These are phyloP conservation scores for Thelaira solivaga DNA, from an alignment of 2,888 invertebrate genomes.

Conservation along the genomic window DNA sequence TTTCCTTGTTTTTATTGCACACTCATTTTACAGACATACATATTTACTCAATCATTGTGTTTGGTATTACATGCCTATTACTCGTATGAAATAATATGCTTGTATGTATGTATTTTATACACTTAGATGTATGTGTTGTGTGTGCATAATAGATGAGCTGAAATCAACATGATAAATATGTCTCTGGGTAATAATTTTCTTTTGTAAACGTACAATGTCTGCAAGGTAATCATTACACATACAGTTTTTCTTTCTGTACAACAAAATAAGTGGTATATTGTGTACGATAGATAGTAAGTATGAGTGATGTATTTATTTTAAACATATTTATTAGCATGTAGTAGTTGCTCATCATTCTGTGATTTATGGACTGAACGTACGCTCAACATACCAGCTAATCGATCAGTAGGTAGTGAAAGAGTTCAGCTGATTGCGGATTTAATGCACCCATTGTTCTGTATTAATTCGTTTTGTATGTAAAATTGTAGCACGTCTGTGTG, in stretches of 20 bases:
- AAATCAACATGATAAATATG: slow-evolving; percentile 58
- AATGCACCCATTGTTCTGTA: too few species aligned
- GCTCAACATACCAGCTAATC: too few species aligned
- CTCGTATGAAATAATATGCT: too few species aligned
- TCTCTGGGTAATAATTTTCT: slow-evolving; percentile 54
- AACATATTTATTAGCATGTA: too few species aligned
- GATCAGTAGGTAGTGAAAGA: too few species aligned
- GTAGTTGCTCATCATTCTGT: too few species aligned
- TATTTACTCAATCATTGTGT: background rate
- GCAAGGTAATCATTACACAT: slow-evolving; percentile 44
- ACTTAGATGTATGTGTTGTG: slow-evolving; percentile 1
- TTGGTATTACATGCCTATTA: slow-evolving; percentile 29
- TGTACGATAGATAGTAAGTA: background rate
- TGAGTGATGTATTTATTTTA: background rate
- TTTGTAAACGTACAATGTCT: slow-evolving; percentile 44
- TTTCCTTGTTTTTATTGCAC: slow-evolving; percentile 6
- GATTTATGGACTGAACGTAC: too few species aligned
- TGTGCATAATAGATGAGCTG: slow-evolving; percentile 42
- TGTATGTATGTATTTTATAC: background rate
- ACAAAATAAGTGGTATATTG: background rate
- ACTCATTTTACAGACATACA: background rate
- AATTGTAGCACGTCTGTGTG: too few species aligned
- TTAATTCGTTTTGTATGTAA: too few species aligned
- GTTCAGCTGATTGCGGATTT: too few species aligned
- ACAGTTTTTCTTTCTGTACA: background rate